Conservation (phyloP, 2,888 invertebrate genomes). For the Proisotoma minuta region DNA sequence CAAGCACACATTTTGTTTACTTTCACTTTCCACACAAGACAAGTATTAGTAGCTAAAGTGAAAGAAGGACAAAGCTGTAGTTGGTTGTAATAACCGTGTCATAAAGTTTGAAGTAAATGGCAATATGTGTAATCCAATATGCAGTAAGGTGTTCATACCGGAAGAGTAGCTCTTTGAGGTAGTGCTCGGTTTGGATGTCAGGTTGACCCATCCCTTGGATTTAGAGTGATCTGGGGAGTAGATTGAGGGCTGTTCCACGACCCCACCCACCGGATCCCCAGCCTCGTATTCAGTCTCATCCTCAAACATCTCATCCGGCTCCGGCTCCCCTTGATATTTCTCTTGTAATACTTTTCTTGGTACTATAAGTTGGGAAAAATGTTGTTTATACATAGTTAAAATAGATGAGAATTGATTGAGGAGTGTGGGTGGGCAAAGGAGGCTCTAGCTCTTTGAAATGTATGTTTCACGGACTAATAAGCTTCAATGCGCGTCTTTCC, state of each 20-base stretch:
- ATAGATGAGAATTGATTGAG: not conserved
- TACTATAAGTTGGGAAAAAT: too few relatives aligned
- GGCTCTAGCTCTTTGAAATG: not conserved
- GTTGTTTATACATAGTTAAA: too few relatives aligned
- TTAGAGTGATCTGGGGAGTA: constrained; percentile 46
- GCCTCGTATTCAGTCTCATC: constrained; percentile 58
- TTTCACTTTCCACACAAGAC: too few relatives aligned
- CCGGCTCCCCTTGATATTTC: constrained; percentile 71
- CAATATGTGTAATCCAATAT: constrained; percentile 11
- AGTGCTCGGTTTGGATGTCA: constrained; percentile 40
- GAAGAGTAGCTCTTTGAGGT: constrained; percentile 38
- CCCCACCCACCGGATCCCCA: constrained; percentile 53
- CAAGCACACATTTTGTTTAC: too few relatives aligned
- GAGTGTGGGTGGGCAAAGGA: not conserved
- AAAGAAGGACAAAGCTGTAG: constrained; percentile 15
- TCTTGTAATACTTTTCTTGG: constrained; percentile 77
- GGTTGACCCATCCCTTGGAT: constrained; percentile 44
- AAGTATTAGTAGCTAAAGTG: too few relatives aligned
- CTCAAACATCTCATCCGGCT: constrained; percentile 67
- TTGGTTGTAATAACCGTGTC: constrained; percentile 4
- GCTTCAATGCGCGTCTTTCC: not conserved
- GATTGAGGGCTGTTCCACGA: constrained; percentile 49
- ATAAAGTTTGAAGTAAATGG: constrained; percentile 15
- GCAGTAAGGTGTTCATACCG: constrained; percentile 18
- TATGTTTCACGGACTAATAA: constrained; percentile 24